These are phyloP conservation scores for Podargus strigoides DNA, from an alignment of 2,797 vertebrate genomes.

Conservation along the genomic window DNA sequence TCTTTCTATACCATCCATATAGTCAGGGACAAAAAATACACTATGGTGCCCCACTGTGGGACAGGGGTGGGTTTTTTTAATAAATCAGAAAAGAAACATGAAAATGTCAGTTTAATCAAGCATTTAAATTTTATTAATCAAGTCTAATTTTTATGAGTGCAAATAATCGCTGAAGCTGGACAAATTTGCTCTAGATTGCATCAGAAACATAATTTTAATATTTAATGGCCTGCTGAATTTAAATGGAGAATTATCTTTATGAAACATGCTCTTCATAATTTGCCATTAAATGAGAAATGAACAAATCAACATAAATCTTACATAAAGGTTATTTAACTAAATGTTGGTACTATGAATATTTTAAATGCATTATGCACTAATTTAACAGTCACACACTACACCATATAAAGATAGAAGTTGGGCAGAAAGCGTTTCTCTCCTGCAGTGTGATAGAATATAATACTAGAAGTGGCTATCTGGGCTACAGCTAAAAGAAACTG, in stretches of 20 bases:
- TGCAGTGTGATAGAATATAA: not conserved
- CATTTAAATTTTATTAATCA: constrained; percentile 82
- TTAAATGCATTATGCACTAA: constrained; percentile 71
- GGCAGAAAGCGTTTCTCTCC: not conserved
- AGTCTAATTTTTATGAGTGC: constrained; percentile 83
- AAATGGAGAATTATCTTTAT: constrained; percentile 80
- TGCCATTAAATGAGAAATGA: constrained; percentile 75
- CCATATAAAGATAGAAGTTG: constrained; percentile 45
- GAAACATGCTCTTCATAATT: constrained; percentile 76
- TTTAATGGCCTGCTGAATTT: constrained; percentile 78
- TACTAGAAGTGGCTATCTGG: not conserved
- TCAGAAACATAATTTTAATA: constrained; percentile 81
- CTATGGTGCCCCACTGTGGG: not conserved
- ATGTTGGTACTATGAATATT: constrained; percentile 75
- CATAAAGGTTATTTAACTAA: constrained; percentile 74
- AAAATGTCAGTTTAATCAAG: constrained; percentile 81
- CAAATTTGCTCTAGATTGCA: constrained; percentile 79
- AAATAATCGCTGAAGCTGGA: constrained; percentile 80
- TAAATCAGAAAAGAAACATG: constrained; percentile 73
- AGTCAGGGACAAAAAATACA: not conserved
- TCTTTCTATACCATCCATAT: not conserved
- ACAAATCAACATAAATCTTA: constrained; percentile 76
- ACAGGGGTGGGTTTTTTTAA: constrained; percentile 37
- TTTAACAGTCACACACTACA: constrained; percentile 54
- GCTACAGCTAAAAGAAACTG: not conserved